These are phyloP conservation scores for Eupithecia subumbrata DNA, from an alignment of 2,888 invertebrate species.

Conservation along the genomic window DNA sequence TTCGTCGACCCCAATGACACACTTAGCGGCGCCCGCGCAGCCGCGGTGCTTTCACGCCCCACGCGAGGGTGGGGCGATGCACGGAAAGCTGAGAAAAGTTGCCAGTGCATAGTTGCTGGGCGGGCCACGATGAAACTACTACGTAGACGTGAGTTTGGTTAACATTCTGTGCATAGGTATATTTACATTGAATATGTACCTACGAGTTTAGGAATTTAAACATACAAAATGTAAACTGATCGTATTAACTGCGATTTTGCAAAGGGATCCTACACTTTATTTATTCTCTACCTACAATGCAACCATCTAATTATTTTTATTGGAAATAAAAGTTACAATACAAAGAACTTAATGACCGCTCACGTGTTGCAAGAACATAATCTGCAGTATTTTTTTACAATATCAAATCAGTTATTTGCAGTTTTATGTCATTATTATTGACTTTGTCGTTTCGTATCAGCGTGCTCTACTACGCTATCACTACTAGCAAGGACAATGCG, in stretches of 20 bases:
- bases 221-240: neutral
- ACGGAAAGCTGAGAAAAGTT: slow-evolving; percentile 77
- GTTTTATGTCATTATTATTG: slow-evolving; percentile 31
- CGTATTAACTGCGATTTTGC: neutral
- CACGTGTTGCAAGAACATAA: slow-evolving; percentile 9
- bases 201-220: neutral
- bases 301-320: neutral
- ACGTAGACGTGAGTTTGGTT: neutral
- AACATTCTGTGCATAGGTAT: neutral
- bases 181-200: neutral
- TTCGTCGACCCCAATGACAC: slow-evolving; percentile 83
- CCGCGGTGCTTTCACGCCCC: slow-evolving; percentile 79
- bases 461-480: slow-evolving; percentile 29
- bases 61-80: slow-evolving; percentile 64
- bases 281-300: neutral
- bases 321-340: neutral
- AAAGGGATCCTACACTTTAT: neutral
- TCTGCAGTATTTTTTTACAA: slow-evolving; percentile 30
- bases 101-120: slow-evolving; percentile 34
- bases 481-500: slow-evolving; percentile 32
- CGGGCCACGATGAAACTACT: slow-evolving; percentile 25
- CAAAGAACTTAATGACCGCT: neutral
- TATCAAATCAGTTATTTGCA: slow-evolving; percentile 23
- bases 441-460: slow-evolving; percentile 30
- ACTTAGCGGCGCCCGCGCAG: slow-evolving; percentile 77